phyloP scores from a whole-genome alignment of 2,888 invertebrate genomes.

The Troilus luridus region DNA sequence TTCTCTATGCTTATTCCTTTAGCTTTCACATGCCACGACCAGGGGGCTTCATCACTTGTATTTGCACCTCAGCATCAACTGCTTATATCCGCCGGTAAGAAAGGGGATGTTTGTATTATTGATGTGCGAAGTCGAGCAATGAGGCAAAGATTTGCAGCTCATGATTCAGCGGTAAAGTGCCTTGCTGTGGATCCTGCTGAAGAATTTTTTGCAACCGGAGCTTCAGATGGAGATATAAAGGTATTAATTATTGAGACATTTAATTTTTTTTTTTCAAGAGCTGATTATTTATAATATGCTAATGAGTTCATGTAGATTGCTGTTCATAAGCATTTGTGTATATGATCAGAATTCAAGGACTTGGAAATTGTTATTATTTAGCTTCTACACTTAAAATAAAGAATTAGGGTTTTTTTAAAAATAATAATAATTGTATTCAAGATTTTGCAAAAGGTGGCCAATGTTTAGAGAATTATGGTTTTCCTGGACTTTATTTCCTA shows the following conservation, averaged over 20 bases:
- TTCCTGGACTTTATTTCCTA: too few species aligned
- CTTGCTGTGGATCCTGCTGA: constrained; percentile 94
- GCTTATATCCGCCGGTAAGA: constrained; percentile 95
- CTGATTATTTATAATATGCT: too few species aligned
- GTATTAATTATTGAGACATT: constrained; percentile 70
- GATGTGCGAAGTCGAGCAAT: constrained; percentile 91
- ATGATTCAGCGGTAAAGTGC: constrained; percentile 95
- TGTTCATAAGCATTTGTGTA: too few species aligned
- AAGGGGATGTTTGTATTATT: constrained; percentile 96
- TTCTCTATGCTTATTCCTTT: constrained; percentile 64
- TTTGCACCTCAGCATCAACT: constrained; percentile 95
- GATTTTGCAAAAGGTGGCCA: too few species aligned
- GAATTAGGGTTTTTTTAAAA: too few species aligned
- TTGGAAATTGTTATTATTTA: too few species aligned
- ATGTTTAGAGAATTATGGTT: too few species aligned
- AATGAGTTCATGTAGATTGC: too few species aligned
- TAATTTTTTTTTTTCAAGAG: not conserved
- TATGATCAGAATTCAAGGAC: too few species aligned
- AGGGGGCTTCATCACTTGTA: constrained; percentile 90
- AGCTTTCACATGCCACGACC: constrained; percentile 96
- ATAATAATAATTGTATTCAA: too few species aligned
- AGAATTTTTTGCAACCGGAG: constrained; percentile 96
- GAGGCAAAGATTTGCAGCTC: constrained; percentile 89
- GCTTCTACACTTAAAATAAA: too few species aligned
- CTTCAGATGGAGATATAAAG: constrained; percentile 93